Conservation (phyloP, 2,113 vertebrate species). For the Pelecanoides urinatrix region DNA sequence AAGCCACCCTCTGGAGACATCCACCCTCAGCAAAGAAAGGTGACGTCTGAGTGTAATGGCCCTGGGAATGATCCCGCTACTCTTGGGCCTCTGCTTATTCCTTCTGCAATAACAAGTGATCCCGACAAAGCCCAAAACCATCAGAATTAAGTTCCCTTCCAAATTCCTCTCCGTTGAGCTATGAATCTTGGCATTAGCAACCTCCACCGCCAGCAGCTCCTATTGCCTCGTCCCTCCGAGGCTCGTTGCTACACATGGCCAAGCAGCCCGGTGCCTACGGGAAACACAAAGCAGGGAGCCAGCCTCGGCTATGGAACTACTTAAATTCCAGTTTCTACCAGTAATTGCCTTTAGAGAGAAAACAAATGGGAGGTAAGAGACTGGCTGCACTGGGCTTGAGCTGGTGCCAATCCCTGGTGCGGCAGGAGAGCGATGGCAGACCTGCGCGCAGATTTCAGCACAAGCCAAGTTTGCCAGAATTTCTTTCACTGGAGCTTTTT, state of each 20-base stretch:
- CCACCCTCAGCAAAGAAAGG: neutral
- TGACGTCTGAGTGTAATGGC: neutral
- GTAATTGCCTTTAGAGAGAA: neutral
- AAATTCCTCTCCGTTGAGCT: neutral
- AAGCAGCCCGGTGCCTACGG: neutral
- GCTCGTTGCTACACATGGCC: accelerated
- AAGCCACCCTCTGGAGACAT: neutral
- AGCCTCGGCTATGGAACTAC: neutral
- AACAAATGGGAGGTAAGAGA: neutral
- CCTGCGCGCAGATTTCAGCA: neutral
- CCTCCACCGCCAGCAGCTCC: neutral
- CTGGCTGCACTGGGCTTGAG: neutral
- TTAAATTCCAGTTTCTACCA: neutral
- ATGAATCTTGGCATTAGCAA: neutral
- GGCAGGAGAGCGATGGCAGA: neutral
- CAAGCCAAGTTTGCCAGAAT: neutral
- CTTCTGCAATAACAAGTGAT: neutral
- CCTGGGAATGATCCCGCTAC: neutral
- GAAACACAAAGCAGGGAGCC: neutral
- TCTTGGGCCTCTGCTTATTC: neutral
- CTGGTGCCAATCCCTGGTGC: accelerated
- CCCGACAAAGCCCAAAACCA: neutral
- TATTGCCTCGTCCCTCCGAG: neutral
- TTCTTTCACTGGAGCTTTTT: neutral
- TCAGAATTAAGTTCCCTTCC: neutral